Evolutionary conservation across 2,113 vertebrate species (phyloP).

Genomic region (Campylomormyrus tamandua): DNA sequence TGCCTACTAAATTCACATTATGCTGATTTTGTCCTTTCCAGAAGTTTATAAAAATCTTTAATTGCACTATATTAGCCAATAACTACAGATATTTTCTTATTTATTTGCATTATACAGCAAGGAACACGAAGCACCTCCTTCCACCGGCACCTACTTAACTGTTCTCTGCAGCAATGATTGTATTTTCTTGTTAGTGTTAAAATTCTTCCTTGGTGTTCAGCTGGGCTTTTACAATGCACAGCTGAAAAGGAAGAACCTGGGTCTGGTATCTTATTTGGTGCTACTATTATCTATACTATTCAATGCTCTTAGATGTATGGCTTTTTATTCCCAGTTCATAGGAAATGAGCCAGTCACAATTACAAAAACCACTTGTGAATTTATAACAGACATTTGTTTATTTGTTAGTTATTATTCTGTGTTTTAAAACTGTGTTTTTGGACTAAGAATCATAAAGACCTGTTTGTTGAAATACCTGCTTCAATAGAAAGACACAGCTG

Average conservation of each 20-base stretch:
- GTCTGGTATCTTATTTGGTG: not conserved
- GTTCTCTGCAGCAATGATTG: not conserved
- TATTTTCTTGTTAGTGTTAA: not conserved
- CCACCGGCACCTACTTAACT: not conserved
- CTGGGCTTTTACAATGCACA: not conserved
- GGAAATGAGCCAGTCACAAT: not conserved
- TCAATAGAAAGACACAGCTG: not conserved
- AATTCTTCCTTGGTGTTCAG: not conserved
- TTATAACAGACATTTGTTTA: not conserved
- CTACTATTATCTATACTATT: not conserved
- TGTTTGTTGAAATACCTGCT: not conserved
- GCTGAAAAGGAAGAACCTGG: not conserved
- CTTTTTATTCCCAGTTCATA: not conserved
- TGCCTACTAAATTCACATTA: not conserved
- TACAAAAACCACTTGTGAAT: not conserved
- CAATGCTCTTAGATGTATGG: not conserved
- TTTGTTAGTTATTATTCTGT: not conserved
- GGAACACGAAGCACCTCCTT: not conserved
- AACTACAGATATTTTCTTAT: not conserved
- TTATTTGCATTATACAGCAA: not conserved
- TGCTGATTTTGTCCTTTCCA: not conserved
- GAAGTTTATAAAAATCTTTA: not conserved
- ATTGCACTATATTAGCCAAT: not conserved
- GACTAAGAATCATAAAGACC: not conserved
- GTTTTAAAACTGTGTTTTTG: not conserved